phyloP scores from a whole-genome alignment of 2,113 vertebrate genomes.

The Zosterops pallidus region DNA sequence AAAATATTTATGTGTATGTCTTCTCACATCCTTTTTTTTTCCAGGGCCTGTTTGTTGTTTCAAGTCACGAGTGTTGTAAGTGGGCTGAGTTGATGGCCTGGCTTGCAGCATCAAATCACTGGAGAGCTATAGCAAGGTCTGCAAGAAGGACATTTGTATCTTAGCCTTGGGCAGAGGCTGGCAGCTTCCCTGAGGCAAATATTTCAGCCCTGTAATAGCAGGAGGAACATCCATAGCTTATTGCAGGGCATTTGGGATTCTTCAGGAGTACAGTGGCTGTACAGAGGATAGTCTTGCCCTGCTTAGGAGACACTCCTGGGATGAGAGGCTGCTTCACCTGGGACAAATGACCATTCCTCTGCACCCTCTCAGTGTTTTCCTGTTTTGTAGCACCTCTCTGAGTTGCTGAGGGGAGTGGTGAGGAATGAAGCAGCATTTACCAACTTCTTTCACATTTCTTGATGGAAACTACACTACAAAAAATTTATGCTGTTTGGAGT shows the following conservation, averaged over 20 bases:
- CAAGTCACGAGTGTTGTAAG: background rate
- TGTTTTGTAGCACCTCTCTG: background rate
- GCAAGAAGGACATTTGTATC: background rate
- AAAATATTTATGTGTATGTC: background rate
- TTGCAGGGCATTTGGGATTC: background rate
- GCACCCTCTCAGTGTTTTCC: background rate
- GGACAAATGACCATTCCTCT: background rate
- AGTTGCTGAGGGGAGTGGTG: background rate
- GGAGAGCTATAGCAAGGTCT: background rate
- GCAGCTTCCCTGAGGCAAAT: background rate
- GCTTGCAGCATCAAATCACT: background rate
- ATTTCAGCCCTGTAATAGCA: background rate
- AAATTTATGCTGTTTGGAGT: background rate
- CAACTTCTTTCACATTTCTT: background rate
- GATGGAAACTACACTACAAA: background rate
- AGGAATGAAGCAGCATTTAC: background rate
- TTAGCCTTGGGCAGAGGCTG: background rate
- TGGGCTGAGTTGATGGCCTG: background rate
- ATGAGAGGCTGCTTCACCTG: background rate
- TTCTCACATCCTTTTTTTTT: background rate
- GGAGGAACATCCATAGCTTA: background rate
- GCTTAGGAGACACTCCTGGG: background rate
- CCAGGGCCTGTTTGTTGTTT: background rate
- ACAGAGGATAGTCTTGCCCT: background rate
- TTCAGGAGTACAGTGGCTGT: background rate